phyloP scores from a whole-genome alignment of 2,113 vertebrate species.

The Otocyon megalotis region DNA sequence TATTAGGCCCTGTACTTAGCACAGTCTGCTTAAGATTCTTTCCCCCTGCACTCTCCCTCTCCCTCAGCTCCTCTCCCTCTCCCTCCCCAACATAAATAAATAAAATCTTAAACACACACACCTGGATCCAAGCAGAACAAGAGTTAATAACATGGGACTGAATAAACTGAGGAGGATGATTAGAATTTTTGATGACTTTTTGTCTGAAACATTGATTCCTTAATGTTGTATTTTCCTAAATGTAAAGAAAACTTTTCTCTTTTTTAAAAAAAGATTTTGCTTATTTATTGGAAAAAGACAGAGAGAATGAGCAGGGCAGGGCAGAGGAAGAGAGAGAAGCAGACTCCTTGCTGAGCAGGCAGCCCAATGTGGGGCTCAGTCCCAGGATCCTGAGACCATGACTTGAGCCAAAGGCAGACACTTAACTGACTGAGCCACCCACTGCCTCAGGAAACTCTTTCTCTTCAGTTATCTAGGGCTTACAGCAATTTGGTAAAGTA shows the following conservation, averaged over 20 bases:
- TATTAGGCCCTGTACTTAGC: no score
- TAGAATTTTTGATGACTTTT: neutral
- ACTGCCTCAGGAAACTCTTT: neutral
- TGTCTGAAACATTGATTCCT: neutral
- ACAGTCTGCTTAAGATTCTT: neutral
- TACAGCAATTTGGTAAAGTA: neutral
- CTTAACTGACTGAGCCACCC: neutral
- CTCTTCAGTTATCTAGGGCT: neutral
- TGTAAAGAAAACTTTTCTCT: neutral
- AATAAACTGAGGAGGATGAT: neutral
- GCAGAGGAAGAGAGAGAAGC: neutral
- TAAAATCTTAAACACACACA: neutral
- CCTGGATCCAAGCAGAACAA: neutral
- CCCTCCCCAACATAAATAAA: no score
- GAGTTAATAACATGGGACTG: neutral
- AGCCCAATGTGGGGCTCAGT: no score
- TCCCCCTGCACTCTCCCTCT: neutral
- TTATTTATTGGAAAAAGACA: neutral
- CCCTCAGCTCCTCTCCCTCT: neutral
- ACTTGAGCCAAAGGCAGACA: neutral
- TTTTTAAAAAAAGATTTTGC: neutral
- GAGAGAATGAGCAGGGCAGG: neutral
- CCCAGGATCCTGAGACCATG: neutral
- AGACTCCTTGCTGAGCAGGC: neutral
- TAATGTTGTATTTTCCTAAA: neutral